Evolutionary conservation across 2,113 vertebrate species (phyloP), one percentile per base, ranked within the genome.

Genomic region (Pelmatolapia mariae): DNA sequence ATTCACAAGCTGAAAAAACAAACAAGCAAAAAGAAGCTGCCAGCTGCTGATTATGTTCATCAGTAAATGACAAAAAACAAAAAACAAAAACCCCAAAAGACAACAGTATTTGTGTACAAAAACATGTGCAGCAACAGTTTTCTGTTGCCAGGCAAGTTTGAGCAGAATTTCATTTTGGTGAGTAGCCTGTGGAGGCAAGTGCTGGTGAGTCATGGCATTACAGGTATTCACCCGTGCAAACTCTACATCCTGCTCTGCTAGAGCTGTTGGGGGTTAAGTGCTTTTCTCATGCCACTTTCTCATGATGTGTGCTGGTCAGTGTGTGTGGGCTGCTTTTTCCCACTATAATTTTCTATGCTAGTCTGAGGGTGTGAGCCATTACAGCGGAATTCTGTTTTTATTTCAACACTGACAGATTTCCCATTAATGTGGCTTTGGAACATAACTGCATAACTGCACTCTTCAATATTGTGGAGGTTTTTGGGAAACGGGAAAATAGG

Each of bases 151-250:
- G 78, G 59, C 22, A 54, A 63, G 29, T 11, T 43, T 22, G 26
- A 82, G 22, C 71, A 73, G 6, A 80, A 85, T 59, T 79, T 52
- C 66, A 63, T 85, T 89, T 59, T 43, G 12, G 80, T n/a, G 13
- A 61, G n/a, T 53, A 71, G 73, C 80, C 76, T 43, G 53, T 31
- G 56, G 78, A 71, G 43, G 31, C 19, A 76, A 71, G 33, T 33
- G 50, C 26, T 12, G 6, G 47, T 81, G 91, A 90, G 52, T 92
- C 82, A 71, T 18, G 10, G n/a, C 66, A 81, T 82, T 80, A 43
- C n/a, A 80, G 45, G 82, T 24, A 76, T 71, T 82, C 50, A 84
- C 56, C 80, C 43, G 22, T 12, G 3, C 80, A 18, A 82, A 43
- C 45, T 76, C 54, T 43, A 76, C 33, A 57, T 80, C 26, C 38